Evolutionary conservation across 2,113 vertebrate species (phyloP).

Genomic region (Ptilonorhynchus violaceus): DNA sequence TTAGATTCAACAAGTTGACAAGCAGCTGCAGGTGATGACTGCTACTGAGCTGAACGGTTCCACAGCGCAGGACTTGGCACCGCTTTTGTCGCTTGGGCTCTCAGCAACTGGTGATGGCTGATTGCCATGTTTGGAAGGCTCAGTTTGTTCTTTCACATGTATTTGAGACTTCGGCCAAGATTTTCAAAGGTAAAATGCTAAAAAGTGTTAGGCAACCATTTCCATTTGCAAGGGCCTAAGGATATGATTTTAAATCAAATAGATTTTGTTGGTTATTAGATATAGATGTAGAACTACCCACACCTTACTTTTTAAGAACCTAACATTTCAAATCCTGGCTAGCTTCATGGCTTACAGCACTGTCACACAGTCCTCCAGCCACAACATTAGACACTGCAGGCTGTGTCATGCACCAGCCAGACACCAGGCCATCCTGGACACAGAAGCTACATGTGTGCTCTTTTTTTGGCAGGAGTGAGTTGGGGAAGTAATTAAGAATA

Average conservation of each 20-base stretch:
- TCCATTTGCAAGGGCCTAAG: not conserved
- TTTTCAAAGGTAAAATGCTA: not conserved
- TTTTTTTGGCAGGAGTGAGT: not conserved
- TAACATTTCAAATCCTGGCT: not conserved
- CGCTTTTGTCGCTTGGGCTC: not conserved
- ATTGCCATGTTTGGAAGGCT: not conserved
- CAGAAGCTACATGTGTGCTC: not conserved
- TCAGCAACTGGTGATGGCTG: not conserved
- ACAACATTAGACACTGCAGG: not conserved
- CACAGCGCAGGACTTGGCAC: not conserved
- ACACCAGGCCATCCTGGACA: not conserved
- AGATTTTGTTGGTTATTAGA: not conserved
- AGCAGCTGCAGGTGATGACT: slow-evolving; percentile 28
- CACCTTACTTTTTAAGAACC: not conserved
- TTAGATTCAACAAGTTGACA: slow-evolving; percentile 8
- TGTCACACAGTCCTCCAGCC: not conserved
- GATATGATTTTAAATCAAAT: not conserved
- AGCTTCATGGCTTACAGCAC: not conserved
- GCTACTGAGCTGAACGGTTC: not conserved
- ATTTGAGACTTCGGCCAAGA: not conserved
- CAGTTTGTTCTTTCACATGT: not conserved
- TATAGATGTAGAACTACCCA: not conserved
- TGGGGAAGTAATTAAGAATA: not conserved
- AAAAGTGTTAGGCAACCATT: not conserved
- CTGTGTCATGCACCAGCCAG: not conserved